phyloP scores from a whole-genome alignment of 2,888 invertebrate genomes.

The Rhagophthalmus giganteus region DNA sequence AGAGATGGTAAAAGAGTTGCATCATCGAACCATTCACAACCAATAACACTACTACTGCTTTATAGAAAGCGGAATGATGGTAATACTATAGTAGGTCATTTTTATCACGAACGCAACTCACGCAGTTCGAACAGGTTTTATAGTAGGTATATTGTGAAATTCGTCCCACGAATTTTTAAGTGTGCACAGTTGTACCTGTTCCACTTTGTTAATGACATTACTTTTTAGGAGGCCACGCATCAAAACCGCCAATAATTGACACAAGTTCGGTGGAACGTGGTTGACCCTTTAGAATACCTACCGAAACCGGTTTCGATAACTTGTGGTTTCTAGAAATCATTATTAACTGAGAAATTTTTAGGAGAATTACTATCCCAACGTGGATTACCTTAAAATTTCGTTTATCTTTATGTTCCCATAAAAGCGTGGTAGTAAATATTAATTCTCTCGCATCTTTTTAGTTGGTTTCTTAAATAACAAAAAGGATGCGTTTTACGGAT shows the following conservation, averaged over 20 bases:
- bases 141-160: conserved; percentile 24
- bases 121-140: conserved; percentile 31
- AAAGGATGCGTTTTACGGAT: too few relatives aligned
- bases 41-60: conserved; percentile 34
- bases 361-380: too few relatives aligned
- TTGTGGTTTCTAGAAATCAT: conserved; percentile 8
- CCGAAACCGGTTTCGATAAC: conserved; percentile 17
- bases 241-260: conserved; percentile 22
- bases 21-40: conserved; percentile 37
- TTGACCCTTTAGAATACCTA: conserved; percentile 15
- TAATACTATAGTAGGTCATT: conserved; percentile 41
- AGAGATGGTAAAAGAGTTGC: conserved; percentile 30
- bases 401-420: too few relatives aligned
- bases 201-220: conserved; percentile 17
- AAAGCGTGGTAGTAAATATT: too few relatives aligned
- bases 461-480: too few relatives aligned
- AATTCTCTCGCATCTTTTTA: too few relatives aligned
- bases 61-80: conserved; percentile 37
- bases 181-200: conserved; percentile 12
- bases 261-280: conserved; percentile 12
- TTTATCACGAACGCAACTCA: conserved; percentile 39
- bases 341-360: too few relatives aligned
- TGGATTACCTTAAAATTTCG: not conserved
- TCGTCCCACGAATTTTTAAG: conserved; percentile 20
- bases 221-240: conserved; percentile 16